These are phyloP conservation scores for Otus scops DNA, from an alignment of 2,797 vertebrate species.

Conservation along the genomic window DNA sequence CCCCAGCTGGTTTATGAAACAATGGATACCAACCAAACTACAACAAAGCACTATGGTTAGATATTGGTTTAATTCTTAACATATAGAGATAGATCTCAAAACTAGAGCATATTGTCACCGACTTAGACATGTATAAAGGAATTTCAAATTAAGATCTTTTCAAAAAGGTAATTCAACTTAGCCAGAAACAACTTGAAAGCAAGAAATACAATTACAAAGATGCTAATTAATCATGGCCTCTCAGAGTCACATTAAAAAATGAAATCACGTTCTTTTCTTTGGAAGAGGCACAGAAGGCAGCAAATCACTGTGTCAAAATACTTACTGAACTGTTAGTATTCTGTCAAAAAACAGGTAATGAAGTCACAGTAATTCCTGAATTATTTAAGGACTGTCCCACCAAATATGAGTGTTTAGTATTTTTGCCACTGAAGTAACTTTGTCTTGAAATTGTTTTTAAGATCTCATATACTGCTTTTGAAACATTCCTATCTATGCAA, in stretches of 20 bases:
- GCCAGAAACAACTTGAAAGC: neutral
- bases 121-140: neutral
- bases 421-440: neutral
- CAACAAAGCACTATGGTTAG: neutral
- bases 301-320: neutral
- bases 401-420: neutral
- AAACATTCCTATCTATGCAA: neutral
- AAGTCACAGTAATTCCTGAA: neutral
- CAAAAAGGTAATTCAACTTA: neutral
- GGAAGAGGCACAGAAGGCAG: neutral
- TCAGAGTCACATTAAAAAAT: neutral
- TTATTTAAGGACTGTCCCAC: neutral
- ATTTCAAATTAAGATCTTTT: neutral
- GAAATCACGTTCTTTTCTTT: neutral
- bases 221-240: neutral
- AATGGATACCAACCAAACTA: neutral
- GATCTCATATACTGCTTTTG: neutral
- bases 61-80: neutral
- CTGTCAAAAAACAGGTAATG: neutral
- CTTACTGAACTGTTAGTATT: neutral
- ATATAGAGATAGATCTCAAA: neutral
- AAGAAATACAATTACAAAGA: neutral
- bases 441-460: neutral
- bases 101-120: neutral
- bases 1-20: neutral